A percentile compares a stretch with the other conserved stretches of the same genome.
These are phyloP conservation scores for Eira barbara DNA, from an alignment of 2,113 vertebrate species.

Conservation along the genomic window DNA sequence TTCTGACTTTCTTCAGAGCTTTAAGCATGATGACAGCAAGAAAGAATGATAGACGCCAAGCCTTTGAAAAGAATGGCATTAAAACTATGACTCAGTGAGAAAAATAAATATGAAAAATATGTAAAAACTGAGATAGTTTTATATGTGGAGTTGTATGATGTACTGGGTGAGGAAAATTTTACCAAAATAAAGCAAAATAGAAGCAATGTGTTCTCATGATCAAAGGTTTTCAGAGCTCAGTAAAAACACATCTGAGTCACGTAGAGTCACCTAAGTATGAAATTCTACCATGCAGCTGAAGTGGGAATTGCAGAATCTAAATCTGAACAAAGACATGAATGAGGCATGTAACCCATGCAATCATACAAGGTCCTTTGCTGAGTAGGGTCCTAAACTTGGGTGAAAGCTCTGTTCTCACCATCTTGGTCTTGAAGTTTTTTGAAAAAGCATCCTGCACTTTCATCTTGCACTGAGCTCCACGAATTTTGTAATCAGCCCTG, in stretches of 20 bases:
- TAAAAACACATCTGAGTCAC: background rate
- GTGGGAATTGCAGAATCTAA: background rate
- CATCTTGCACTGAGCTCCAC: background rate
- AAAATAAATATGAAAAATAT: background rate
- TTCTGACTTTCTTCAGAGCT: background rate
- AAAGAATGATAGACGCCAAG: background rate
- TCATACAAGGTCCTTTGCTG: fast-evolving
- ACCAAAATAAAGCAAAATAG: background rate
- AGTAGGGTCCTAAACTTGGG: background rate
- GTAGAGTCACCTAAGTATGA: background rate
- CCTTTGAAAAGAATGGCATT: background rate
- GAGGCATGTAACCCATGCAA: fast-evolving
- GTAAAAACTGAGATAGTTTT: background rate
- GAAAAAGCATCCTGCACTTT: background rate
- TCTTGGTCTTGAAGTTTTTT: background rate
- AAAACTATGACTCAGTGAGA: background rate
- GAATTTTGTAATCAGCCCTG: background rate
- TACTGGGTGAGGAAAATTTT: background rate
- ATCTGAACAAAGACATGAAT: fast-evolving
- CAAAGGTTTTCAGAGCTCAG: background rate
- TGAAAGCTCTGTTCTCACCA: background rate
- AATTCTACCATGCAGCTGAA: background rate
- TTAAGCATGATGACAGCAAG: background rate
- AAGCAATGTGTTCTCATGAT: background rate
- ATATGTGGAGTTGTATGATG: background rate